phyloP scores from a whole-genome alignment of 1,140 invertebrate genomes.

The Phenacoccus solenopsis region DNA sequence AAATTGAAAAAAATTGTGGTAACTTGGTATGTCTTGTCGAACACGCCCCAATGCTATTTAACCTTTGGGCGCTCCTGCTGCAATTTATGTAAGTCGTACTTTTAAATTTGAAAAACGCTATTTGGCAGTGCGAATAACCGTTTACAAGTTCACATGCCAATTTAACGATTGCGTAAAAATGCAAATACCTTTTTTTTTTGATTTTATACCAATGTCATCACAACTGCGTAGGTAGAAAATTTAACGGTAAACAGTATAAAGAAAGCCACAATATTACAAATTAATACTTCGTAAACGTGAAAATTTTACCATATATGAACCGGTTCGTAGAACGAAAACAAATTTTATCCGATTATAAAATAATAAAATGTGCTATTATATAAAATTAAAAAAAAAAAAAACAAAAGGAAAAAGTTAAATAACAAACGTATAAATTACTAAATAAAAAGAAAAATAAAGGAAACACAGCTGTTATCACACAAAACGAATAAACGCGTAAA shows the following conservation, averaged over 20 bases:
- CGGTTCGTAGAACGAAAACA: not conserved
- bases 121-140: not conserved
- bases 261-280: not conserved
- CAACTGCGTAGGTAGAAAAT: too few relatives aligned
- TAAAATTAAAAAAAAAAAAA: not conserved
- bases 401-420: slow-evolving; percentile 11
- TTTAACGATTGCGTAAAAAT: not conserved
- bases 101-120: too few relatives aligned
- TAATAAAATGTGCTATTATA: not conserved
- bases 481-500: slow-evolving; percentile 5
- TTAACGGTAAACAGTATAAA: not conserved
- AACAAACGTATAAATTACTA: slow-evolving; percentile 7
- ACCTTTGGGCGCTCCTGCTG: too few relatives aligned
- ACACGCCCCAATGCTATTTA: too few relatives aligned
- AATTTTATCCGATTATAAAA: not conserved
- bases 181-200: not conserved
- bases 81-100: too few relatives aligned
- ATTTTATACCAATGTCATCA: too few relatives aligned
- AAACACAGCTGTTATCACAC: slow-evolving; percentile 17
- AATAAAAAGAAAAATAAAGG: slow-evolving; percentile 8
- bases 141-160: too few relatives aligned
- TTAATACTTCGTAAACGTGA: not conserved
- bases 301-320: not conserved
- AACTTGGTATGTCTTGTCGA: too few relatives aligned
- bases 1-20: not conserved